Evolutionary conservation across 2,113 vertebrate species (phyloP), one percentile per base, ranked within the genome.

Genomic region (Sinocyclocheilus anophthalmus): DNA sequence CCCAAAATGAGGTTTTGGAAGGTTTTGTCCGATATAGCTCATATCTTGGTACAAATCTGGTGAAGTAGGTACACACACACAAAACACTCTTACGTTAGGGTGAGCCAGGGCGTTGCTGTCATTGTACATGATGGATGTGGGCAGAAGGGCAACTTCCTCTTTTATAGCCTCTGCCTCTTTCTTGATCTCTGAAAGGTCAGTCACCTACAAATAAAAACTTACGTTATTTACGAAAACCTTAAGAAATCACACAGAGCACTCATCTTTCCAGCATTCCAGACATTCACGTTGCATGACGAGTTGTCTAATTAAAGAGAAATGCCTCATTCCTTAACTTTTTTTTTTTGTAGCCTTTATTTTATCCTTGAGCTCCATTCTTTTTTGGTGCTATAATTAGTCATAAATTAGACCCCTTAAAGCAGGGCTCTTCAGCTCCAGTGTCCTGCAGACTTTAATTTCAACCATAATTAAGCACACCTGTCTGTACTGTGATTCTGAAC

Each of bases 101-200:
- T 99, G 97, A 16, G 97, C 97, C 3, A 99, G 93, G 0, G 96
- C 95, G 89, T 97, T 96, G 55, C 90, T 97, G 83, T 98, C 97
- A 76, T 97, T 96, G 84, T 99, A 99, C 84, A 96, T 96, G 91
- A 99, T 99, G 72, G 95, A 88, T 14, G 94, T 95, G 30, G 98
- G 97, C 55, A 99, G 92, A 88, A 6, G 90, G 89, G 90, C 69
- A 55, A 94, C 26, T 1, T 96, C 90, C 2, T 94, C 89, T 50
- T 94, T 95, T 1, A 93, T 96, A 22, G 79, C 45, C 13, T 88
- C 85, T 33, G 2, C 78, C 88, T 92, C 93, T 93, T 84, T 90
- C 83, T 93, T 92, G 39, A 92, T 14, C 1, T 88, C 86, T 3
- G 65, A 76, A 0, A 93, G 57, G 45, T 96, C 94, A 0, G 86